These are phyloP conservation scores for Odontomachus brunneus DNA, from an alignment of 1,140 invertebrate genomes.

Conservation along the genomic window DNA sequence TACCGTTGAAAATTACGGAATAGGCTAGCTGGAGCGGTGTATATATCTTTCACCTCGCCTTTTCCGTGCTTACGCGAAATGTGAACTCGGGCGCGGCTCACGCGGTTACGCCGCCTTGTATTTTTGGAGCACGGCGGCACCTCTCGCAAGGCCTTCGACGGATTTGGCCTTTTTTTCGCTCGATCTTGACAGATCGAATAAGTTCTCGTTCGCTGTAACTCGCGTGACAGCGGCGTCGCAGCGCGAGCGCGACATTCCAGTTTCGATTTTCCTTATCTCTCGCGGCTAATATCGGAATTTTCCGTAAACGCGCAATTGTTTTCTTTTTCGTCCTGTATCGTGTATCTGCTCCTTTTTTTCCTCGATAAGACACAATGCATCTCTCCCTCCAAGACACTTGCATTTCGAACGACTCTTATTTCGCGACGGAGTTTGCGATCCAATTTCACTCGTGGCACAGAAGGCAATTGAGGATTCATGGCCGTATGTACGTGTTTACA, in stretches of 20 bases:
- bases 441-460: no score
- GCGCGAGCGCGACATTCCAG: not conserved
- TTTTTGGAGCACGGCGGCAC: slow-evolving; percentile 55
- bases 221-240: no score
- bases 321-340: not conserved
- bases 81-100: not conserved
- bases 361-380: no score
- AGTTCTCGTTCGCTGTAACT: not conserved
- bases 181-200: slow-evolving; percentile 64
- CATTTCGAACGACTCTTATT: no score
- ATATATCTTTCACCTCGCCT: not conserved
- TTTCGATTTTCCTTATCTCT: not conserved
- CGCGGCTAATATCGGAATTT: not conserved
- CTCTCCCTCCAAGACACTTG: no score
- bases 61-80: no score
- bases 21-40: no score
- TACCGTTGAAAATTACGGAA: no score
- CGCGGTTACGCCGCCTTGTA: slow-evolving; percentile 3
- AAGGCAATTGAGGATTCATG: no score
- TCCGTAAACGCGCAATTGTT: not conserved
- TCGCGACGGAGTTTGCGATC: no score
- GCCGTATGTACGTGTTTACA: no score
- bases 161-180: slow-evolving; percentile 70
- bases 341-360: not conserved
- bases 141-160: slow-evolving; percentile 44